A percentile compares a stretch with the other conserved stretches of the same genome.
These are phyloP conservation scores for Okapia johnstoni DNA, from an alignment of 2,113 vertebrate genomes.

Conservation along the genomic window DNA sequence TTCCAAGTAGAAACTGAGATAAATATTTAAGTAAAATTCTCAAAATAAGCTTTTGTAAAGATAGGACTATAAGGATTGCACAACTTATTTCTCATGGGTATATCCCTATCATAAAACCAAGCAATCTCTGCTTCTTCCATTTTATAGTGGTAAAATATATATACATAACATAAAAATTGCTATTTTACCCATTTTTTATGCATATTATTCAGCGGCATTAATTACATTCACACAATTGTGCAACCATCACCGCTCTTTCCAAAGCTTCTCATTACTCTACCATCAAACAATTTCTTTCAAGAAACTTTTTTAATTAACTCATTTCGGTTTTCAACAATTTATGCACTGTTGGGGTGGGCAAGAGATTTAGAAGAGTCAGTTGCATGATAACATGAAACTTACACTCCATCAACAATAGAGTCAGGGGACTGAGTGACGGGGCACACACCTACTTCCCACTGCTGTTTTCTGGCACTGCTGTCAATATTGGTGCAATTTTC, in stretches of 20 bases:
- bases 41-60: background rate
- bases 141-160: background rate
- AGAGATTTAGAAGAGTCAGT: background rate
- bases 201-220: background rate
- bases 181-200: background rate
- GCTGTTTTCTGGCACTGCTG: background rate
- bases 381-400: background rate
- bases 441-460: background rate
- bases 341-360: background rate
- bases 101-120: background rate
- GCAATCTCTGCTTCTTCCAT: background rate
- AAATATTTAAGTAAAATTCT: background rate
- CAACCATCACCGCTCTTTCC: background rate
- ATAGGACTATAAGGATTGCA: background rate
- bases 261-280: background rate
- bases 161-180: background rate
- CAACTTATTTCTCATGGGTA: background rate
- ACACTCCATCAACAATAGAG: background rate
- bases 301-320: background rate
- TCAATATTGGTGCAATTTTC: background rate
- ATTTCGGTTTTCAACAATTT: background rate
- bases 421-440: background rate
- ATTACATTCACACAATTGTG: background rate
- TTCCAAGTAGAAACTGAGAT: background rate
- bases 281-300: background rate